Conservation (phyloP, 2,888 invertebrate genomes). For the Dasypolia templi region DNA sequence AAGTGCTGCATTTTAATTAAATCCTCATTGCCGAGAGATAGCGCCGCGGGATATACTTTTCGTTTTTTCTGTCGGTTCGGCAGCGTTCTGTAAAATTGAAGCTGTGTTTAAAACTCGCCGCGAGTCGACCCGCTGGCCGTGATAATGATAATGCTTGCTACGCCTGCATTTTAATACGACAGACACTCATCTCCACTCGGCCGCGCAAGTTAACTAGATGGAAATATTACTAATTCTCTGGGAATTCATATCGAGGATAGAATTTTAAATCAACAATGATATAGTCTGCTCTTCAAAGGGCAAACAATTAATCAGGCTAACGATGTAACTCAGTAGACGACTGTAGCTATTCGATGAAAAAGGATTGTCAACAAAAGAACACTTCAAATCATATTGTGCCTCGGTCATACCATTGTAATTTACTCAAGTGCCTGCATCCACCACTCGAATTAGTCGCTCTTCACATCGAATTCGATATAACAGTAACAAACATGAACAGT, state of each 20-base stretch:
- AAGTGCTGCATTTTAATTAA: slow-evolving; percentile 83
- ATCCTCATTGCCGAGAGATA: slow-evolving; percentile 77
- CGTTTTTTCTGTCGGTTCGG: slow-evolving; percentile 71
- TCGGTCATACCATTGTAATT: slow-evolving; percentile 38
- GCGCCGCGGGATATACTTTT: slow-evolving; percentile 67
- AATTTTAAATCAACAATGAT: background rate
- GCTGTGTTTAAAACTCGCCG: slow-evolving; percentile 69
- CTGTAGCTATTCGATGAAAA: slow-evolving; percentile 20
- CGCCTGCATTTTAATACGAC: slow-evolving; percentile 73
- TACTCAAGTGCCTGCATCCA: slow-evolving; percentile 28
- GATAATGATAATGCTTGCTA: slow-evolving; percentile 74
- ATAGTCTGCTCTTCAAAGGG: background rate
- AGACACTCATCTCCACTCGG: slow-evolving; percentile 62
- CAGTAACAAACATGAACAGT: slow-evolving; percentile 43
- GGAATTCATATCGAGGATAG: background rate
- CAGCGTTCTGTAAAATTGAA: slow-evolving; percentile 74
- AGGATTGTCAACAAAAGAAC: slow-evolving; percentile 19
- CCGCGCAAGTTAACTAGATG: slow-evolving; percentile 55
- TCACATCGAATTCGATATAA: slow-evolving; percentile 35
- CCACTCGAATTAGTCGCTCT: slow-evolving; percentile 38
- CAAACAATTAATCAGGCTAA: background rate
- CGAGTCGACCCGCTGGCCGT: slow-evolving; percentile 66
- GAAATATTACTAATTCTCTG: slow-evolving; percentile 45
- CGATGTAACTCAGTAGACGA: slow-evolving; percentile 2
- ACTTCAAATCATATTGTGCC: slow-evolving; percentile 20